Evolutionary conservation across 2,888 invertebrate species (phyloP).

Genomic region (Atrina japonica): DNA sequence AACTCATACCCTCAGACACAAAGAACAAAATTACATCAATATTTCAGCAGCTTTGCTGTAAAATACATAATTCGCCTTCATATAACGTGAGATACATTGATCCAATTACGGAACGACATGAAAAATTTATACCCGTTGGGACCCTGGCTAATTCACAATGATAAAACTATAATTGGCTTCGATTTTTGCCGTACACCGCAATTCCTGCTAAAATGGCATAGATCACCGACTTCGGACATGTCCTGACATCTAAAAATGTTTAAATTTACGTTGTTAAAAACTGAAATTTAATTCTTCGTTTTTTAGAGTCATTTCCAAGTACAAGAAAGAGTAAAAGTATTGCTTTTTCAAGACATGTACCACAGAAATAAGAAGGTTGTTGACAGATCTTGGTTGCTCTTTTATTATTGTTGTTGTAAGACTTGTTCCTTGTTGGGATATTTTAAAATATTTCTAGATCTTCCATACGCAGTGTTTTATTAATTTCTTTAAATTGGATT

Average conservation of each 20-base stretch:
- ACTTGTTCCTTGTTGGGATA: no score
- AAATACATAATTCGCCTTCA: slow-evolving; percentile 26
- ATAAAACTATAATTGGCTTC: slow-evolving; percentile 24
- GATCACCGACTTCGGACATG: no score
- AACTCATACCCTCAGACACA: background rate
- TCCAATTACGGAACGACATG: slow-evolving; percentile 20
- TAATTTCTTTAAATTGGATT: no score
- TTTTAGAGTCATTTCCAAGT: no score
- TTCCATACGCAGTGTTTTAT: no score
- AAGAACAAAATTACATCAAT: slow-evolving; percentile 30
- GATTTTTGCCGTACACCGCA: background rate
- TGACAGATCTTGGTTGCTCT: background rate
- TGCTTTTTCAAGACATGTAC: no score
- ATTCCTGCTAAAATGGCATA: slow-evolving; percentile 10
- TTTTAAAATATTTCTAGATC: no score
- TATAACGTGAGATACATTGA: slow-evolving; percentile 16
- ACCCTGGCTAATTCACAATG: slow-evolving; percentile 15
- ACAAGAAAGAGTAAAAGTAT: no score
- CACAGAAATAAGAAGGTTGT: background rate
- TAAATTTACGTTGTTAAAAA: no score
- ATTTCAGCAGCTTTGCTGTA: slow-evolving; percentile 21
- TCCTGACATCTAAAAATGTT: no score
- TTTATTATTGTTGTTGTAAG: no score
- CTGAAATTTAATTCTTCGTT: no score
- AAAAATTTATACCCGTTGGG: slow-evolving; percentile 30